Conservation (phyloP, 2,888 invertebrate genomes). For the Bombyx huttoni region DNA sequence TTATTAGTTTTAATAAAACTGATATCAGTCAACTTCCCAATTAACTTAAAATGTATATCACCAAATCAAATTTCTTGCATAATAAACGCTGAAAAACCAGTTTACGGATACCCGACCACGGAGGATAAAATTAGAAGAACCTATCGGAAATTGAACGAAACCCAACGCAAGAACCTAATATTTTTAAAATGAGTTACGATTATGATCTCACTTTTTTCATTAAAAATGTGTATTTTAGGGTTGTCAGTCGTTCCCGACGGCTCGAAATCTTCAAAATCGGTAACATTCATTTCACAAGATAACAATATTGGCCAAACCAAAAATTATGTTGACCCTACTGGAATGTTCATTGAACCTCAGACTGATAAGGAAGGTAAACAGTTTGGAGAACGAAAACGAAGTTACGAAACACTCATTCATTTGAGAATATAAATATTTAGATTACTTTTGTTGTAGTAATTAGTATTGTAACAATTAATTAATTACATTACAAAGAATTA, state of each 20-base stretch:
- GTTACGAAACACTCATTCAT: too few relatives aligned
- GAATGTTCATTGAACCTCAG: slow-evolving; percentile 33
- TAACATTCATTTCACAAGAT: slow-evolving; percentile 45
- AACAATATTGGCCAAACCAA: slow-evolving; percentile 16
- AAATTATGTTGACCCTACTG: slow-evolving; percentile 19
- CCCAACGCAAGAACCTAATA: background rate
- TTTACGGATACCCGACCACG: too few relatives aligned
- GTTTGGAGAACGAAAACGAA: background rate
- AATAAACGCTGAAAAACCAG: too few relatives aligned
- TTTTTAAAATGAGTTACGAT: background rate
- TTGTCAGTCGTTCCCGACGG: slow-evolving; percentile 17
- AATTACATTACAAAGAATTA: too few relatives aligned
- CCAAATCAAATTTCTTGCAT: too few relatives aligned
- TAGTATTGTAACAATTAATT: too few relatives aligned
- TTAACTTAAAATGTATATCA: too few relatives aligned
- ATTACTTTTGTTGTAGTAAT: too few relatives aligned
- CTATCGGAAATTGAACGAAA: background rate
- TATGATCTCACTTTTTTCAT: background rate
- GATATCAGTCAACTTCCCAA: too few relatives aligned
- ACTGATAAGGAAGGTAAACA: slow-evolving; percentile 13
- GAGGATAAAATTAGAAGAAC: background rate
- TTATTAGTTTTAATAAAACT: too few relatives aligned
- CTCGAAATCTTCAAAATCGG: slow-evolving; percentile 52
- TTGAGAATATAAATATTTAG: too few relatives aligned
- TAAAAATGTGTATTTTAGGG: slow-evolving; percentile 7